phyloP scores from a whole-genome alignment of 35 echinoderm and acorn worm genomes.

The Stichopus chloronotus region DNA sequence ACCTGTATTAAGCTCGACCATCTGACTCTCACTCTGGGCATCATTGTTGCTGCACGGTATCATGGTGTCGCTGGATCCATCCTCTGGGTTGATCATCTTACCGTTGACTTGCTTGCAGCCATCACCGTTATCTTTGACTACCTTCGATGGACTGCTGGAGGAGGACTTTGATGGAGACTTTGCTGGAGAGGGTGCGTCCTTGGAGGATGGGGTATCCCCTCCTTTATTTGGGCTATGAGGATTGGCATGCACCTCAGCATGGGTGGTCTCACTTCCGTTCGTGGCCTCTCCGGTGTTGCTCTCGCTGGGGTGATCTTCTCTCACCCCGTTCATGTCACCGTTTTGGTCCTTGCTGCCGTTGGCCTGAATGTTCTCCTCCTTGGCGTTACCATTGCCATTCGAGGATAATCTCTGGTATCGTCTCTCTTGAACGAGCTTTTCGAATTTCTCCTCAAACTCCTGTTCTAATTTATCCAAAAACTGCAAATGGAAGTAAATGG shows the following conservation, averaged over 20 bases:
- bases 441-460: slow-evolving; percentile 50
- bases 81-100: slow-evolving; percentile 38
- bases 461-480: slow-evolving; percentile 25
- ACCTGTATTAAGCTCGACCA: neutral
- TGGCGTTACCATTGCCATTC: slow-evolving; percentile 22
- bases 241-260: slow-evolving; percentile 33
- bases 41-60: neutral
- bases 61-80: slow-evolving; percentile 38
- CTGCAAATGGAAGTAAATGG: neutral
- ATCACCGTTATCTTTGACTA: neutral
- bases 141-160: neutral
- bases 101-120: slow-evolving; percentile 18
- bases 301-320: neutral
- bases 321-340: neutral
- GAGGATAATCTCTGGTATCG: slow-evolving; percentile 43
- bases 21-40: neutral
- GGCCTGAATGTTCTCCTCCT: neutral
- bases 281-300: neutral
- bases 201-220: neutral
- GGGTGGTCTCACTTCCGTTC: neutral
- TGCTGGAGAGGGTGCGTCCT: neutral
- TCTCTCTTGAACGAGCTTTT: slow-evolving; percentile 39
- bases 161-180: neutral
- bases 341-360: neutral
- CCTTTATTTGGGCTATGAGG: neutral